Evolutionary conservation across 2,888 invertebrate genomes (phyloP), one percentile per base, ranked within the genome.

Genomic region (Coelinius sp.): DNA sequence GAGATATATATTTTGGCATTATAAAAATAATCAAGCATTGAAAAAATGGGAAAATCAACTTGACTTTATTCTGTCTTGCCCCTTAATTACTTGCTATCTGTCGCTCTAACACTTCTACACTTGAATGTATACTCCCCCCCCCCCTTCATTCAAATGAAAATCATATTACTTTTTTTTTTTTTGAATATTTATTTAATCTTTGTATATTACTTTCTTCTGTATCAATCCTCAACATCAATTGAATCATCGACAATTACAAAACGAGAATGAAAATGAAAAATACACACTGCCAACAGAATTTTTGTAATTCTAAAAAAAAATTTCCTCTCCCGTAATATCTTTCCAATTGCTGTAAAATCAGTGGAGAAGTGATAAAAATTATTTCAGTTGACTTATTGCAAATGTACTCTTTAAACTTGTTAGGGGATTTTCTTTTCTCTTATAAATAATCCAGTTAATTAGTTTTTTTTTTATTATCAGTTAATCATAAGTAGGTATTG

Each of bases 241-340:
- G 4, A 17, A 49, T 49, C 49, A 20, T 27, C 27, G 27, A 56
- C n/a, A 27, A 25, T 25, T 27, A 1, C 35, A 12, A 35, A 10
- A 20, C 35, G 17, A 22, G n/a, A 63, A 20, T 10, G 24, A 35
- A 53, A 22, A 67, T 52, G 20, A 22, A 53, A 24, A 3, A n/a
- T n/a, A 53, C n/a, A 67, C 67, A 67, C 67, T 67, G 67, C 67
- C 67, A 67, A 53, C 17, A 8, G 35, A 59, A 35, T 59, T 59
- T 56, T 59, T 25, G 4, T 22, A 67, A 53, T 67, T 67, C 53
- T 49, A 14, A 25, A 27, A 59, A 53, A 31, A 14, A 8, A 20
- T 49, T 49, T 14, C 20, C 20, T 8, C 20, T 8, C 10, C n/a
- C n/a, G 4, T n/a, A 6, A 41, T 24, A 17, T 24, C n/a, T 24